Evolutionary conservation across 1,140 invertebrate species (phyloP).

Genomic region (Drosophila baimaii): DNA sequence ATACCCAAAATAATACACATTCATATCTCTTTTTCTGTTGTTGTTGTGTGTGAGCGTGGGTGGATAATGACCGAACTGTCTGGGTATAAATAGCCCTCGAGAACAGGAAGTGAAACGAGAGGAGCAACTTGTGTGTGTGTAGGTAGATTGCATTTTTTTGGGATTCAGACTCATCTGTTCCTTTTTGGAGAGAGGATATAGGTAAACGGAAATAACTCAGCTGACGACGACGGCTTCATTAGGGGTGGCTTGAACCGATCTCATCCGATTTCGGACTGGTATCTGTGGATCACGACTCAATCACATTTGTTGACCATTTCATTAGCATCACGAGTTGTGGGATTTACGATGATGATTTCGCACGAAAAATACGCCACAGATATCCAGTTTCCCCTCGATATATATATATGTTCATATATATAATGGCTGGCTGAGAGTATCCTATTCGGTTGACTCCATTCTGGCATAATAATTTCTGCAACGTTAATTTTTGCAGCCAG

Average conservation of each 20-base stretch:
- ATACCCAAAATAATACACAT: slow-evolving; percentile 48
- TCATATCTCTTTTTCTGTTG: not conserved
- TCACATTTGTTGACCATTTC: slow-evolving; percentile 75
- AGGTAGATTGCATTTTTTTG: slow-evolving; percentile 22
- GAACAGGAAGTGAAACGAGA: slow-evolving; percentile 71
- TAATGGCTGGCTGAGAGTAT: slow-evolving; percentile 5
- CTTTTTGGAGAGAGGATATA: slow-evolving; percentile 24
- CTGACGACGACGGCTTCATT: slow-evolving; percentile 26
- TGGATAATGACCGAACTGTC: slow-evolving; percentile 56
- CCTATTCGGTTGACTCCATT: slow-evolving; percentile 43
- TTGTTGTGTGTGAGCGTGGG: slow-evolving; percentile 23
- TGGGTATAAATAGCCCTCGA: slow-evolving; percentile 61
- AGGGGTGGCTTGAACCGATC: slow-evolving; percentile 30
- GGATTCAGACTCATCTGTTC: slow-evolving; percentile 9
- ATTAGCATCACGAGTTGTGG: slow-evolving; percentile 63
- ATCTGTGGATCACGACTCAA: slow-evolving; percentile 70
- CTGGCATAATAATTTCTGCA: slow-evolving; percentile 67
- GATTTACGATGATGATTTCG: slow-evolving; percentile 25
- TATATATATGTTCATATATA: not conserved
- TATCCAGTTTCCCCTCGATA: not conserved
- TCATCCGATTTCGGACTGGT: slow-evolving; percentile 7
- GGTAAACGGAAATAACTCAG: slow-evolving; percentile 25
- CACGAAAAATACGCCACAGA: slow-evolving; percentile 3
- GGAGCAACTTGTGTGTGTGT: slow-evolving; percentile 26
- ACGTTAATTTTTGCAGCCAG: slow-evolving; percentile 63